These are phyloP conservation scores for Mormyrops attenuatus DNA, from an alignment of 2,797 vertebrate species.

Conservation along the genomic window DNA sequence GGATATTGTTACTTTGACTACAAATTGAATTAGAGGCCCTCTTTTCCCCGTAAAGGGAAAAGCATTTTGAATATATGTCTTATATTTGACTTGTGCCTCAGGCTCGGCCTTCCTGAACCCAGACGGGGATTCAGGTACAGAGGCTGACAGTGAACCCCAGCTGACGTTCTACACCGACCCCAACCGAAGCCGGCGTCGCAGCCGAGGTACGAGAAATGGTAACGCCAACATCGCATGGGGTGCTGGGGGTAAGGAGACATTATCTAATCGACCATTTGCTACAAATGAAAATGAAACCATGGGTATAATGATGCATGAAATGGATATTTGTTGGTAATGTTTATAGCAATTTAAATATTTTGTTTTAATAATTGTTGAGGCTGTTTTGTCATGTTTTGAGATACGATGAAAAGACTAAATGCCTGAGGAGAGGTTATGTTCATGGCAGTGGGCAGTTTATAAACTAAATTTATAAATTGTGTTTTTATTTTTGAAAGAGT, in stretches of 20 bases:
- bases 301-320: background rate
- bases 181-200: conserved; percentile 87
- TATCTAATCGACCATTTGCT: conserved; percentile 17
- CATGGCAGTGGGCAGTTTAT: too few relatives aligned
- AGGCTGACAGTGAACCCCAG: conserved; percentile 95
- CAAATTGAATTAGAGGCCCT: background rate
- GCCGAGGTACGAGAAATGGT: conserved; percentile 82
- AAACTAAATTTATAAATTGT: background rate
- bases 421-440: too few relatives aligned
- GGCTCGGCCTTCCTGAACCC: conserved; percentile 97
- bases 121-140: conserved; percentile 90
- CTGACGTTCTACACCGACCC: conserved; percentile 98
- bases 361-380: background rate
- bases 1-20: background rate
- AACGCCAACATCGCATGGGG: conserved; percentile 73
- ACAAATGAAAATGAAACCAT: background rate
- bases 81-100: conserved; percentile 55
- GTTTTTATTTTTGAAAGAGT: background rate
- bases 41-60: background rate
- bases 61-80: conserved; percentile 45
- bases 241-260: conserved; percentile 68
- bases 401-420: background rate
- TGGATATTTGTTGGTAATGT: background rate
- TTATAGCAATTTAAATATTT: background rate
- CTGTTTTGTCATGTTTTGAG: background rate